These are phyloP conservation scores for Pelecanus crispus DNA, from an alignment of 2,113 vertebrate genomes.

Conservation along the genomic window DNA sequence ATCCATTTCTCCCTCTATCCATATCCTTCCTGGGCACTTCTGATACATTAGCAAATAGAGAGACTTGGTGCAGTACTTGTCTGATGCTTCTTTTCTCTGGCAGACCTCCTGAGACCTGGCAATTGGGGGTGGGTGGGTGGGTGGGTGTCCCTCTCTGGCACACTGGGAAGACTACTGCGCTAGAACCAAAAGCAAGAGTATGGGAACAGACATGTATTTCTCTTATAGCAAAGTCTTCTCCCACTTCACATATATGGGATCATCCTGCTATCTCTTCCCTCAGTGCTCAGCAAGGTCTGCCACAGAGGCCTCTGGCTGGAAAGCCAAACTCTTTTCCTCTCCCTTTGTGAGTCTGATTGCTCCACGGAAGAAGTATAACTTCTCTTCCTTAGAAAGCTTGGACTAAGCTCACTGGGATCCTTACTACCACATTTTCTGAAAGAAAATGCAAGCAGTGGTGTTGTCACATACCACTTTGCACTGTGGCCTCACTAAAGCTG, in stretches of 20 bases:
- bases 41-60: background rate
- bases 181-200: background rate
- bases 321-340: background rate
- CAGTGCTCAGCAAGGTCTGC: background rate
- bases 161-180: background rate
- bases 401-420: background rate
- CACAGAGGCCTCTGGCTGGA: background rate
- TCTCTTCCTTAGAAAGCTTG: background rate
- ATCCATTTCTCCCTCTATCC: background rate
- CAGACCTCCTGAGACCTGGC: background rate
- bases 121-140: background rate
- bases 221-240: background rate
- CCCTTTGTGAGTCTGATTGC: background rate
- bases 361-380: background rate
- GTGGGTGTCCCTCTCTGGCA: background rate
- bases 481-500: background rate
- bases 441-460: background rate
- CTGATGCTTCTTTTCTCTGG: background rate
- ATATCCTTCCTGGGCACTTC: background rate
- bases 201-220: background rate
- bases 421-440: background rate
- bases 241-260: background rate
- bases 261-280: background rate
- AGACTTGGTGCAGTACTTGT: background rate
- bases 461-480: background rate